Base-by-base conservation (phyloP, 37 sponge, comb jelly and placozoan genomes). In the Chondrilla cf. caribensis region DNA sequence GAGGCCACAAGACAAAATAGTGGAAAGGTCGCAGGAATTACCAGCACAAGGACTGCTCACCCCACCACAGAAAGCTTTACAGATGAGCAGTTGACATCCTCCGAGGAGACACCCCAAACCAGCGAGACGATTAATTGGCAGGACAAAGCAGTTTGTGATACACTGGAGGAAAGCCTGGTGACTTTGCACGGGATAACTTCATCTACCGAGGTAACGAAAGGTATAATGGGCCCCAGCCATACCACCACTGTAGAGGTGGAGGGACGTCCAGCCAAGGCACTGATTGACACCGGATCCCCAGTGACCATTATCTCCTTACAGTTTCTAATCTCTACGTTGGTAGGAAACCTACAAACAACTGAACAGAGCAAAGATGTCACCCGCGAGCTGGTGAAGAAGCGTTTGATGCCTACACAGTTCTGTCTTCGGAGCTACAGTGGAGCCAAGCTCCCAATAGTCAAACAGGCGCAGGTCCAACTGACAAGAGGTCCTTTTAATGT, bases 281-380 rank as follows among this genome's bases (percentile, higher is more conserved):
- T 83, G 58, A 4, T 83, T 3, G 73, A 83, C 26, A 83, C 72
- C n/a, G 73, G 83, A 28, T 83, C 83, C 17, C 83, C 73, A 67
- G 75, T 83, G 35, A 83, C 33, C 26, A 83, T 83, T 55, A 25
- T 71, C 36, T 83, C 83, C 18, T 70, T 83, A 24, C 38, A 70
- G 5, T 83, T 47, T 36, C 32, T 83, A 39, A 3, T 83, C 14
- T 2, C 43, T 3, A 73, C 58, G 3, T 42, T 83, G 31, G 70
- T 39, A 0, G 0, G 57, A 11, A 25, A 81, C 28, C 22, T 14
- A n/a, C 2, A 64, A 3, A 59, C 77, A 21, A 25, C 47, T 21
- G 57, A 44, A 38, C 80, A 58, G 35, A n/a, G n/a, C n/a, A n/a
- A n/a, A n/a, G n/a, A n/a, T n/a, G n/a, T n/a, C n/a, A 25, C 37